Percentiles rank a stretch among this genome's conserved stretches.
Evolutionary conservation across 2,888 invertebrate species (phyloP).

Genomic region (Acleris cristana): DNA sequence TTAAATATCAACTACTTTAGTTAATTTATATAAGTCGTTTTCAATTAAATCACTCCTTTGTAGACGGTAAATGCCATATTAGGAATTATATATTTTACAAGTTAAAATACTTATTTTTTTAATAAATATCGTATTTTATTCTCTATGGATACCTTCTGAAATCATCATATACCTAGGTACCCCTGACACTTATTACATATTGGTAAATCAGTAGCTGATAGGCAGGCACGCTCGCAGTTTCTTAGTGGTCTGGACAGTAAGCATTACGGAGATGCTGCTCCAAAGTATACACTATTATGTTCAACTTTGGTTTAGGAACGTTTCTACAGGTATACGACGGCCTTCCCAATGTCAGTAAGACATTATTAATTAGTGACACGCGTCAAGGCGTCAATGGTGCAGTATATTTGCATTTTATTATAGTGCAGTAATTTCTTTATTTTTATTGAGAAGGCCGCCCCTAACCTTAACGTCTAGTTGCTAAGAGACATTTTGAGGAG

Average conservation of each 20-base stretch:
- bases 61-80: constrained; percentile 82
- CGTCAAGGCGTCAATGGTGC: no score
- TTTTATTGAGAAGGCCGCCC: no score
- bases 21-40: constrained; percentile 72
- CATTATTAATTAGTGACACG: no score
- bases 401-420: no score
- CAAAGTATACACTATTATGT: background rate
- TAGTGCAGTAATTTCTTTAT: no score
- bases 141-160: constrained; percentile 55
- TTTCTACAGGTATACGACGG: background rate
- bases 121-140: constrained; percentile 49
- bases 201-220: constrained; percentile 66
- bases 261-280: no score
- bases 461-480: no score
- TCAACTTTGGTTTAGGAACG: background rate
- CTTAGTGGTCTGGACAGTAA: constrained; percentile 2
- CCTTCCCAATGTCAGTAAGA: background rate
- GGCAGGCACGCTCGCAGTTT: constrained; percentile 56
- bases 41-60: constrained; percentile 76
- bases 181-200: constrained; percentile 58
- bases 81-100: constrained; percentile 78
- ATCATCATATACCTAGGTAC: constrained; percentile 47
- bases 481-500: no score
- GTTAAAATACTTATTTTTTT: constrained; percentile 55
- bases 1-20: constrained; percentile 69